Evolutionary conservation across 2,113 vertebrate species (phyloP).

Genomic region (Bettongia penicillata): DNA sequence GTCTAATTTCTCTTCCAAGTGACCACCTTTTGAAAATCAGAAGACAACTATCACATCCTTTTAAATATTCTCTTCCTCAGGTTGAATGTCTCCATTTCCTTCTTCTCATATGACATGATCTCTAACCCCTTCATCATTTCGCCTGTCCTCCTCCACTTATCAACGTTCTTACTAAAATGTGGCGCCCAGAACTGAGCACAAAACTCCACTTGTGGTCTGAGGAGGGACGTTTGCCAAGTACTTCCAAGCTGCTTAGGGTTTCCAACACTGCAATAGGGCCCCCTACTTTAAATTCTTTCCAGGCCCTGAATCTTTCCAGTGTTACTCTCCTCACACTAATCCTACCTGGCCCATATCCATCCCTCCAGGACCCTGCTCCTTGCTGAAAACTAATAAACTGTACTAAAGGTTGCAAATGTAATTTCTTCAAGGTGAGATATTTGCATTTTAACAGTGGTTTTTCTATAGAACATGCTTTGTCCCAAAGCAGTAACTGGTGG

Average conservation of each 20-base stretch:
- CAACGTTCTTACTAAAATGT: background rate
- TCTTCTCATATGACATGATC: background rate
- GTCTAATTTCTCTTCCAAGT: background rate
- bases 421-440: background rate
- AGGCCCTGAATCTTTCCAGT: background rate
- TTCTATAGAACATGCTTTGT: background rate
- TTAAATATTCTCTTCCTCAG: background rate
- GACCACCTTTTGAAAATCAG: background rate
- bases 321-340: background rate
- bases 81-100: background rate
- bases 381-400: background rate
- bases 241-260: background rate
- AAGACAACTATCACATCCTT: background rate
- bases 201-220: background rate
- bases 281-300: background rate
- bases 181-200: background rate
- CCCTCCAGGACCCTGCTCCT: background rate
- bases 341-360: background rate
- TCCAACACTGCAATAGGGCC: background rate
- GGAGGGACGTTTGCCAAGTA: background rate
- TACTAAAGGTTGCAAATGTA: background rate
- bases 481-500: background rate
- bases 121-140: background rate
- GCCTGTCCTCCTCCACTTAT: background rate
- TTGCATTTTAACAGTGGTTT: background rate